Evolutionary conservation across 2,113 vertebrate species (phyloP).

Genomic region (Myotis yumanensis): DNA sequence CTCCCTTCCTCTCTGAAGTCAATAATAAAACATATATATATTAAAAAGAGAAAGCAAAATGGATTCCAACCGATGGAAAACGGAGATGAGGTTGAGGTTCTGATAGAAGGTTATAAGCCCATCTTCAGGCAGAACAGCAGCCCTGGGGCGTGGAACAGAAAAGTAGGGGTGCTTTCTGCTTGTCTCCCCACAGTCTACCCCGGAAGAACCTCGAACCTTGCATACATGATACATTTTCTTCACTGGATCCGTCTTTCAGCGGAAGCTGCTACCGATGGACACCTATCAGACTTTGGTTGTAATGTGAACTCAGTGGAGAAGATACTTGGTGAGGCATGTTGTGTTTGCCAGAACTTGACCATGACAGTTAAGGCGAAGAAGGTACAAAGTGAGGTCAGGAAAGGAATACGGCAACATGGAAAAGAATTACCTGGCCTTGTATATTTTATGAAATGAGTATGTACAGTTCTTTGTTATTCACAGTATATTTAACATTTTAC

Average conservation of each 20-base stretch:
- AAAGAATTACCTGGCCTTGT: neutral
- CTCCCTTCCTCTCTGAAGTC: too few relatives aligned
- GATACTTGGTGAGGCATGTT: neutral
- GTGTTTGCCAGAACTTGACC: neutral
- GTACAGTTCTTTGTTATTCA: constrained; percentile 33
- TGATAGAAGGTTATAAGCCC: neutral
- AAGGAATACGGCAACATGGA: neutral
- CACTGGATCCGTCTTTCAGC: neutral
- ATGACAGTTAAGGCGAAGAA: neutral
- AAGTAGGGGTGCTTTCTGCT: neutral
- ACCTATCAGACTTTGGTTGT: neutral
- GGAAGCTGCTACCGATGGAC: neutral
- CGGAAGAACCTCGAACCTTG: neutral
- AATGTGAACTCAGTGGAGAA: neutral
- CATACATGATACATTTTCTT: neutral
- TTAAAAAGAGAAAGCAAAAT: neutral
- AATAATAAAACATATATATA: too few relatives aligned
- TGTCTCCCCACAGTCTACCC: neutral
- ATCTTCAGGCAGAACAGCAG: neutral
- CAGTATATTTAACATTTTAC: constrained; percentile 38
- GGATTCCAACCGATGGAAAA: neutral
- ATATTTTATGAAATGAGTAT: constrained; percentile 39
- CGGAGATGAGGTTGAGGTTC: neutral
- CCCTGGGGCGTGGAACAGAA: neutral
- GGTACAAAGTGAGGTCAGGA: neutral